Percentiles rank a stretch among this genome's conserved stretches.
These are phyloP conservation scores for Hedya salicella DNA, from an alignment of 2,888 invertebrate species.

Conservation along the genomic window DNA sequence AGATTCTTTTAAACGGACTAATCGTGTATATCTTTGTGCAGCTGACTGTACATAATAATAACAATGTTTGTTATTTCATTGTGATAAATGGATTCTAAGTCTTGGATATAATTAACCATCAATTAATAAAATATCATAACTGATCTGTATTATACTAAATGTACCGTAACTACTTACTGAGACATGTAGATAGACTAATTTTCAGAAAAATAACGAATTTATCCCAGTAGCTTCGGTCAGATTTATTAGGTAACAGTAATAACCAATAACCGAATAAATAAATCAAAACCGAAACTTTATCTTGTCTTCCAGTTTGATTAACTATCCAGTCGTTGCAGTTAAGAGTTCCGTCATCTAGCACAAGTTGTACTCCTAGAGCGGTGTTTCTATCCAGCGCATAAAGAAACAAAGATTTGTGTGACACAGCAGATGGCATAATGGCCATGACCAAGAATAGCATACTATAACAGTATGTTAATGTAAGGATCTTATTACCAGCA, in stretches of 20 bases:
- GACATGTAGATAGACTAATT: no score
- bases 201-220: no score
- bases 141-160: background rate
- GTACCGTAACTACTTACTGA: background rate
- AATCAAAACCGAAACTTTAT: background rate
- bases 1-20: no score
- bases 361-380: constrained; percentile 9
- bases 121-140: no score
- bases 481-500: constrained; percentile 53
- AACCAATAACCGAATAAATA: background rate
- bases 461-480: constrained; percentile 50
- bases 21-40: no score
- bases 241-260: no score
- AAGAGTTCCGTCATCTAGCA: constrained; percentile 5
- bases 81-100: background rate
- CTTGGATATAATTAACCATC: no score
- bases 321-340: background rate
- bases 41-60: no score
- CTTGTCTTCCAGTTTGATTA: background rate
- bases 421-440: constrained; percentile 33
- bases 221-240: no score
- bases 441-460: constrained; percentile 45
- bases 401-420: constrained; percentile 37
- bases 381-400: background rate
- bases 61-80: background rate